Base-by-base conservation (phyloP, 1,140 invertebrate species). In the Bacillus rossius region DNA sequence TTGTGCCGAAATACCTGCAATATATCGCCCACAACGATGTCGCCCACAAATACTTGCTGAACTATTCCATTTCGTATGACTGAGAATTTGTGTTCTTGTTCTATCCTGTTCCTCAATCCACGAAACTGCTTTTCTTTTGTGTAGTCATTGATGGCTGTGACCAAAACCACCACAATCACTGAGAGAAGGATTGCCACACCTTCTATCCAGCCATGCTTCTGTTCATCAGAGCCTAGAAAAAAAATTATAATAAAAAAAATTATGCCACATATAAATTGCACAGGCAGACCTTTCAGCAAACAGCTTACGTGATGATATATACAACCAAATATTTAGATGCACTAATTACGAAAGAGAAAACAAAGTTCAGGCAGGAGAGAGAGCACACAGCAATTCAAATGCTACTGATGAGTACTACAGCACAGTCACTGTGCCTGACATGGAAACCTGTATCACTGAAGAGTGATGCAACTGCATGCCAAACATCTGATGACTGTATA, bases 11-110 rank as follows among this genome's bases (percentile, higher is more conserved):
- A n/a, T 59, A 75, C 70, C 70, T 84, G 84, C 68, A 83, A 85
- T 63, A 88, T 81, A 71, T 88, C 86, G 45, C 86, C 86, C 40
- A 86, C 85, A 19, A 88, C 79, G 56, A 87, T 72, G 47, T 88
- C 84, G 48, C 77, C 76, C 17, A 88, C 83, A 47, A 77, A 76
- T 60, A 88, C 78, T 67, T 85, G 79, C 51, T 75, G 69, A 20
- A 79, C 72, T 61, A 81, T 72, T 16, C 81, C 81, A 42, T 75
- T 76, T 42, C 86, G 75, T 59, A 88, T 83, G 22, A 86, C 84
- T 58, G 80, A 68, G 72, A 87, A 85, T 64, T 81, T 79, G 65
- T 88, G 83, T 65, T 88, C 86, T 57, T 79, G 75, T 67, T 86
- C 84, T 54, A 88, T 87, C 63, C 82, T 79, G 57, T 71, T 82